Base-by-base conservation (phyloP, 2,888 invertebrate genomes). In the Ichneumoninae sp. region DNA sequence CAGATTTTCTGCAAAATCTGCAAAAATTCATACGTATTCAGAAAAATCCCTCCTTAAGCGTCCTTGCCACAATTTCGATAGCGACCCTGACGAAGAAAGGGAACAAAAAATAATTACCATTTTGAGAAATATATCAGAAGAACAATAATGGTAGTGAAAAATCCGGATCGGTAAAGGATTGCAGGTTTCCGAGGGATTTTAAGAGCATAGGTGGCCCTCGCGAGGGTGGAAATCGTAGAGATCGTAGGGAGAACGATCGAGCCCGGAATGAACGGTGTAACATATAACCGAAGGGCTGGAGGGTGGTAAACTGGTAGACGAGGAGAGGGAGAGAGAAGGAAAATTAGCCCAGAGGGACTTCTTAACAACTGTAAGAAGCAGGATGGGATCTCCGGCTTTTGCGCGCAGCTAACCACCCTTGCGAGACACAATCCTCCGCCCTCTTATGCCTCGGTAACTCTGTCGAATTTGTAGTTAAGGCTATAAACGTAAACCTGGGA, bases 401-500 rank as follows among this genome's bases (percentile, higher is more conserved):
- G 90, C 90, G 89, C 91, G 90, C 89, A 88, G 88, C 91, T 89
- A 91, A 92, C 91, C 92, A 91, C 93, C 93, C 92, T 92, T 91
- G 90, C 91, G 93, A 93, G 93, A 93, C 92, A 91, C 91, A 91
- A 92, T 91, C 85, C 86, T 80, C 70, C 75, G 75, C 89, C 90
- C 90, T 90, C 91, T 91, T 92, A 92, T 91, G 92, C 92, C 91
- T 90, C 92, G 92, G 90, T 92, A 91, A 92, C 92, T 93, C 92
- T 91, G 93, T 92, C 93, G 93, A 93, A 93, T 93, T 93, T 93
- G 92, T 93, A 93, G 92, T 92, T 92, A 91, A 91, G 92, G 91
- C 91, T 91, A 92, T 93, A 93, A 93, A 93, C 92, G 93, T 92
- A 92, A 93, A 92, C 93, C 92, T 92, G 93, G 92, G 93, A 92